Evolutionary conservation across 2,797 vertebrate species (phyloP).

Genomic region (Triplophysa yarkandensis): DNA sequence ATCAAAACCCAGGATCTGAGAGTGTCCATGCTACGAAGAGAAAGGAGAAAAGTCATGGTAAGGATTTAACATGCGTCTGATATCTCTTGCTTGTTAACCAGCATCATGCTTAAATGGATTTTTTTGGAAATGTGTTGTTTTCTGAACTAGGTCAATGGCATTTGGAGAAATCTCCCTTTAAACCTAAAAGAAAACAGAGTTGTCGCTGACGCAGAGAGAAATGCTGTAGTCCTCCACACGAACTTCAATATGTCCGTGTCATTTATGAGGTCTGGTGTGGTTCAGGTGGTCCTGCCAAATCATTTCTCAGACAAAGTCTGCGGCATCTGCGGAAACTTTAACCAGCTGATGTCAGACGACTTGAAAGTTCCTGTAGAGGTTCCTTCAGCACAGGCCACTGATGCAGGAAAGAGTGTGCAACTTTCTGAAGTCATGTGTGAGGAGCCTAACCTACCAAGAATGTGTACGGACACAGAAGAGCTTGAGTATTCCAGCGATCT

Average conservation of each 20-base stretch:
- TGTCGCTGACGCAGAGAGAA: constrained; percentile 67
- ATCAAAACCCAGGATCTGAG: constrained; percentile 66
- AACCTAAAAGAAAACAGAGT: constrained; percentile 61
- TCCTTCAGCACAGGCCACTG: constrained; percentile 57
- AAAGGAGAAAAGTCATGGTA: constrained; percentile 77
- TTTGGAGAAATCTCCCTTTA: constrained; percentile 79
- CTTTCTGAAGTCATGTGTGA: constrained; percentile 67
- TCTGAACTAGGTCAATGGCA: constrained; percentile 76
- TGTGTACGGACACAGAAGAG: constrained; percentile 70
- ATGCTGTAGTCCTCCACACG: constrained; percentile 72
- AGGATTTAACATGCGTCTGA: constrained; percentile 48
- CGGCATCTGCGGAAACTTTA: constrained; percentile 87
- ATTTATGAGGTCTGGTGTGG: constrained; percentile 72
- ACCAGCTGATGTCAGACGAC: constrained; percentile 73
- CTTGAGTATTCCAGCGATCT: constrained; percentile 67
- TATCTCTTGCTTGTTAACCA: not conserved
- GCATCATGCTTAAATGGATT: no score
- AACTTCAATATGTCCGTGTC: constrained; percentile 75
- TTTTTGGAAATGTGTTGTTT: no score
- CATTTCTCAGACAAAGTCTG: constrained; percentile 77
- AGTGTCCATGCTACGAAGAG: constrained; percentile 70
- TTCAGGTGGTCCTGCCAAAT: constrained; percentile 77
- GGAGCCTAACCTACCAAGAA: constrained; percentile 55
- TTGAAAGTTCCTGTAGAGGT: constrained; percentile 67
- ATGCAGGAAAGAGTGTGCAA: constrained; percentile 76